Base-by-base conservation (phyloP, 2,888 invertebrate genomes). In the Globia sparganii region DNA sequence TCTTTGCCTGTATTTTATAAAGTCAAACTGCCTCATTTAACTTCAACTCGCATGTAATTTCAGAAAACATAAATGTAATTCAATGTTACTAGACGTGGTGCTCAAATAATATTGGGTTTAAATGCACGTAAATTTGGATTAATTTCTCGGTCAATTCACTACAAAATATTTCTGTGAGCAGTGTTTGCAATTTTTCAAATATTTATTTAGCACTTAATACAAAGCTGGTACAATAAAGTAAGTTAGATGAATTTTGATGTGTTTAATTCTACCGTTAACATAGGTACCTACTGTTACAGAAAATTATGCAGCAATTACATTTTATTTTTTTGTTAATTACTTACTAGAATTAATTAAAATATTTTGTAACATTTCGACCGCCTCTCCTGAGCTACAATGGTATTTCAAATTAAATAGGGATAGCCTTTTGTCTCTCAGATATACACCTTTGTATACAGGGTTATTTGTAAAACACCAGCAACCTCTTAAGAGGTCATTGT, bases 341-440 rank as follows among this genome's bases (percentile, higher is more conserved):
- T 11, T 25, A 25, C 53, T 40, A n/a, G 18, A n/a, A 9, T 34
- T 25, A 15, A 62, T n/a, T n/a, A n/a, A 64, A 79, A 34, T 43
- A 18, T 18, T n/a, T 18, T 25, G n/a, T 11, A 34, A 68, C 8
- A 9, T 67, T n/a, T 15, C 25, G 0, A 34, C 34, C 21, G 49
- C 43, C 31, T 59, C 62, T 9, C 1, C 6, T 4, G 43, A 4
- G 28, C n/a, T 25, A 28, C 34, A 70, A 11, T 37, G 49, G 28
- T 61, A 71, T 46, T 53, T 43, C 0, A 37, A 77, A 68, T 77
- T 43, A 62, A 53, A 61, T n/a, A 43, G 9, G 1, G 25, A n/a
- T 61, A 49, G 28, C 25, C 28, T 49, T 34, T 59, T 13, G 15
- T 40, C 15, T 1, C 31, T 3, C 13, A 1, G 31, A 58, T 9